phyloP scores from a whole-genome alignment of 1,140 invertebrate genomes.

The Gryllus bimaculatus region DNA sequence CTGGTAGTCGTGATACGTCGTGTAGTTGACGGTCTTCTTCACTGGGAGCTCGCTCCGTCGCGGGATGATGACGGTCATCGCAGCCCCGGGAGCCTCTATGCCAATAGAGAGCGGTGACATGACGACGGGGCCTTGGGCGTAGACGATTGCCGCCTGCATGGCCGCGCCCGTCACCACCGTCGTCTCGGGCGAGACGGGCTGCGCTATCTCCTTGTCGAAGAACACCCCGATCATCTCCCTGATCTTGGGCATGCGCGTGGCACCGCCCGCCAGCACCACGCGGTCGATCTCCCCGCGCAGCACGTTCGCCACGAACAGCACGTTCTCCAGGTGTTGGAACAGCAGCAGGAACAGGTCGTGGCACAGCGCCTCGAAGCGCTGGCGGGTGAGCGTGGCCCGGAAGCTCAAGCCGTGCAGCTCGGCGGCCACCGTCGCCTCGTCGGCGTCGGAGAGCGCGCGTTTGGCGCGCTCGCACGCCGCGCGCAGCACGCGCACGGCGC shows the following conservation, averaged over 20 bases:
- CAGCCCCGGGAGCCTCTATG: neutral
- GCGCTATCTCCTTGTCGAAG: neutral
- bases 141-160: neutral
- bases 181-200: neutral
- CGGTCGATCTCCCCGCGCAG: constrained; percentile 49
- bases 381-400: constrained; percentile 59
- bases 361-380: constrained; percentile 74
- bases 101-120: neutral
- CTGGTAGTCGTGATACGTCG: neutral
- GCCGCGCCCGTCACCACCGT: neutral
- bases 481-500: constrained; percentile 38
- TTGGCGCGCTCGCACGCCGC: constrained; percentile 69
- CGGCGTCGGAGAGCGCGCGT: constrained; percentile 62
- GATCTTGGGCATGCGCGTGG: constrained; percentile 55
- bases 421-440: constrained; percentile 59
- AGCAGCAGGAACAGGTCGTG: constrained; percentile 68
- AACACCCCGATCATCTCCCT: constrained; percentile 30
- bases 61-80: neutral
- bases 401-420: constrained; percentile 63
- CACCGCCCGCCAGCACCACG: constrained; percentile 56
- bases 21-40: neutral
- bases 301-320: constrained; percentile 54
- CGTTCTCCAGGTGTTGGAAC: constrained; percentile 57
- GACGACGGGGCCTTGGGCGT: neutral
- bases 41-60: neutral